A percentile compares a stretch with the other conserved stretches of the same genome.
Conservation (phyloP, 2,113 vertebrate genomes). For the Pangasianodon gigas region DNA sequence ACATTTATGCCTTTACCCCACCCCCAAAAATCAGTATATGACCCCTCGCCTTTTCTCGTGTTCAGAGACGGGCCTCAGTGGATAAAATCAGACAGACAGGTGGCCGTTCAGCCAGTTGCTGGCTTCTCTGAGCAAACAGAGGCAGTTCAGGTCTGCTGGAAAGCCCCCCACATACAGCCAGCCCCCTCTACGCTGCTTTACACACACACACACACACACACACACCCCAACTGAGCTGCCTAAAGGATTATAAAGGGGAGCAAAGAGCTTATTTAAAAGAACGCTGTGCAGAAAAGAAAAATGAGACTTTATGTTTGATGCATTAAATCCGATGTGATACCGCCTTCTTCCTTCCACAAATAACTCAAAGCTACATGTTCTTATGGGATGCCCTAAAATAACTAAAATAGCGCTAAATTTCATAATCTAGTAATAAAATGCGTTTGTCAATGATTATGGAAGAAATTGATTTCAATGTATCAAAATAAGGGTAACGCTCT, state of each 20-base stretch:
- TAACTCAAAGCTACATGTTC: not conserved
- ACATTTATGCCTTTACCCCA: slow-evolving; percentile 40
- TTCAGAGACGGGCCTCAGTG: slow-evolving; percentile 48
- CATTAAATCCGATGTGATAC: slow-evolving; percentile 5
- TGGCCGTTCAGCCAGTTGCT: slow-evolving; percentile 73
- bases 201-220: slow-evolving; percentile 56
- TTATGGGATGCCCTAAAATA: no score
- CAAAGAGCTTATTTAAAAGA: slow-evolving; percentile 33
- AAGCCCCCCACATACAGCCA: slow-evolving; percentile 67
- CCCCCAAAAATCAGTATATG: slow-evolving; percentile 1
- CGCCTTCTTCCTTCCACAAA: not conserved
- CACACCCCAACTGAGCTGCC: slow-evolving; percentile 66
- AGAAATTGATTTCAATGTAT: no score
- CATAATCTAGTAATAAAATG: not conserved
- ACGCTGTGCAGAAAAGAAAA: slow-evolving; percentile 1
- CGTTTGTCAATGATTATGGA: not conserved
- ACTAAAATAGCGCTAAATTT: no score
- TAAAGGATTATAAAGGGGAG: slow-evolving; percentile 64
- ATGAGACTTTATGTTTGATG: not conserved
- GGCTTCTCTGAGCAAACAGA: slow-evolving; percentile 61
- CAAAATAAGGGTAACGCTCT: no score
- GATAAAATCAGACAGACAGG: slow-evolving; percentile 75
- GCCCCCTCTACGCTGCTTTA: slow-evolving; percentile 26
- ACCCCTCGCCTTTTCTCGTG: slow-evolving; percentile 36
- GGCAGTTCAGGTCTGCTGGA: slow-evolving; percentile 63